These are phyloP conservation scores for Idaea aversata DNA, from an alignment of 2,888 invertebrate species.

Conservation along the genomic window DNA sequence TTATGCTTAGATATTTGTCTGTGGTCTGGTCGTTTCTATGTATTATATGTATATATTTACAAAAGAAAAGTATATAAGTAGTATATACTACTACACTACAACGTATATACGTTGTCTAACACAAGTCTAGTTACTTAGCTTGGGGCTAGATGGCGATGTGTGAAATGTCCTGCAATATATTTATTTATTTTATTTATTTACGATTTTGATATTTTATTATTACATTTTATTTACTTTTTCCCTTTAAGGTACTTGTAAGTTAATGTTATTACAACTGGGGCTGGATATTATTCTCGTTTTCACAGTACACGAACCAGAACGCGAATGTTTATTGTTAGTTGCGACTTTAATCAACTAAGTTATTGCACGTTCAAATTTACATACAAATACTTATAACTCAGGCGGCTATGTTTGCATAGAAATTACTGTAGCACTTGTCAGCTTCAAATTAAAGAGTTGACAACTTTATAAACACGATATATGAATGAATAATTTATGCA, in stretches of 20 bases:
- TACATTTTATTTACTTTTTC: not conserved
- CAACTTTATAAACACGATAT: constrained; percentile 1
- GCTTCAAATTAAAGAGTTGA: not conserved
- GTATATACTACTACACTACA: no score
- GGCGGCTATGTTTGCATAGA: not conserved
- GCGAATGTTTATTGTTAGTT: not conserved
- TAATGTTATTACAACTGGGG: not conserved
- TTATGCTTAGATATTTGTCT: no score
- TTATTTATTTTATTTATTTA: no score
- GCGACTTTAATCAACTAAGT: constrained; percentile 1
- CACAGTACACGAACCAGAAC: constrained; percentile 1
- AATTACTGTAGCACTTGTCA: constrained; percentile 1
- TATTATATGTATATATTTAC: no score
- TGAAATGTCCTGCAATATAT: no score
- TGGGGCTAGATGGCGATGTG: no score
- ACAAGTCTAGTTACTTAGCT: no score
- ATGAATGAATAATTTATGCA: not conserved
- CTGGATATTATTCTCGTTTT: not conserved
- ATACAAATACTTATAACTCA: constrained; percentile 1
- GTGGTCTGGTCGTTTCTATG: no score
- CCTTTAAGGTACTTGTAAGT: not conserved
- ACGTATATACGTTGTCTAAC: no score
- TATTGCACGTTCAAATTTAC: not conserved
- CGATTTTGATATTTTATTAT: not conserved
- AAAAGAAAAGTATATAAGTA: no score